Base-by-base conservation (phyloP, 2,797 vertebrate genomes). In the Oreonectes daqikongensis region DNA sequence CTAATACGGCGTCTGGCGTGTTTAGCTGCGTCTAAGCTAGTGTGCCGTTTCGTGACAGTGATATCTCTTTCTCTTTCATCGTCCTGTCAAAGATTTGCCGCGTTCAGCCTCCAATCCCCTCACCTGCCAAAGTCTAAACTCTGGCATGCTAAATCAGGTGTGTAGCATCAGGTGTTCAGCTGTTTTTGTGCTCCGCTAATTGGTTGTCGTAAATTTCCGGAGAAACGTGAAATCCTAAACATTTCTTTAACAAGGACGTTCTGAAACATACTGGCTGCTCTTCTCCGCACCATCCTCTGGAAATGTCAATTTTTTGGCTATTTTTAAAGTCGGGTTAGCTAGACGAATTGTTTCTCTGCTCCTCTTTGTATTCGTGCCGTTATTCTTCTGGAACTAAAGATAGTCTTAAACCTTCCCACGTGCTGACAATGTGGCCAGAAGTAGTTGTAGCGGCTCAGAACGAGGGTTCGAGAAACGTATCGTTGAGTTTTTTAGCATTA, bases 21-120 rank as follows among this genome's bases (percentile, higher is more conserved):
- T 75, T 75, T 66, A 66, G 72, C 50, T 40, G 60, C 40, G 46
- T 65, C 60, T 65, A 15, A 0, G 50, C 22, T 40, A 69, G 32
- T n/a, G 14, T 24, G 7, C n/a, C n/a, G 15, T 60, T 76, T 17
- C 6, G 20, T 69, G 57, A 63, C 64, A 59, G 65, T 69, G 55
- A 76, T 69, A 50, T 68, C 65, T 68, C 28, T 60, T 76, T 76
- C 53, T 50, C 65, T 76, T 76, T 76, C 28, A 69, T 76, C 74
- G 20, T 30, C 40, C 64, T 68, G 53, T 68, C 74, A 69, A 26
- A 18, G 24, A 75, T 44, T 66, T 24, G 14, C 50, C 9, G 52
- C 2, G 4, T 66, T 66, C 63, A 28, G 35, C 50, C 72, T 53
- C 12, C 24, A 55, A 30, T 75, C 66, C 50, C 50, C 61, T 24